phyloP scores from a whole-genome alignment of 1,140 invertebrate genomes.

The Ephestia elutella region DNA sequence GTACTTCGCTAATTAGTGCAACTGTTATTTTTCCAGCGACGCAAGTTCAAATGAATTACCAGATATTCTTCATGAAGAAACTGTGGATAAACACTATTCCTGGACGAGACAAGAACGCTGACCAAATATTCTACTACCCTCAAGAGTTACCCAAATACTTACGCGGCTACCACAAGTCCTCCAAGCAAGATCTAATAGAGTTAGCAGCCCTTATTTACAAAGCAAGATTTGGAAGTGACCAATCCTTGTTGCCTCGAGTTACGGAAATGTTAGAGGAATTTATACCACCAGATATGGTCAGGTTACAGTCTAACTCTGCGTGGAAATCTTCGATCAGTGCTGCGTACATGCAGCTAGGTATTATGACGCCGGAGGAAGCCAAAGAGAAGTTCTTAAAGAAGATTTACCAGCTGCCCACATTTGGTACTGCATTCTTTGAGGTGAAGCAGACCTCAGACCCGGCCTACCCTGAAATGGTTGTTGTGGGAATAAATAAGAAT shows the following conservation, averaged over 20 bases:
- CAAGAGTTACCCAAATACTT: conserved; percentile 96
- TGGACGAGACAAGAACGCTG: conserved; percentile 90
- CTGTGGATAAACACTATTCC: conserved; percentile 94
- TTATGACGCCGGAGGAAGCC: conserved; percentile 79
- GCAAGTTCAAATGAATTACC: conserved; percentile 87
- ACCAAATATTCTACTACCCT: conserved; percentile 95
- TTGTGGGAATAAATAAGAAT: conserved; percentile 93
- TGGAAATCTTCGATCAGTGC: conserved; percentile 87
- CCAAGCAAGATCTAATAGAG: conserved; percentile 85
- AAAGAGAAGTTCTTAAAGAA: conserved; percentile 90
- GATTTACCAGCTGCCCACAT: conserved; percentile 89
- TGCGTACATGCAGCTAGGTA: conserved; percentile 78
- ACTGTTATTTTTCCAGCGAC: conserved; percentile 29
- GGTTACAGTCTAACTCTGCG: conserved; percentile 81
- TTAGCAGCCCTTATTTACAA: conserved; percentile 88
- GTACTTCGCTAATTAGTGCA: neutral
- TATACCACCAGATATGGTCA: conserved; percentile 86
- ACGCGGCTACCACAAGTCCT: conserved; percentile 89
- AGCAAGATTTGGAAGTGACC: conserved; percentile 83
- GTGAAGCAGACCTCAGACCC: conserved; percentile 92
- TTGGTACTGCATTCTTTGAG: conserved; percentile 97
- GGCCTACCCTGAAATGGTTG: conserved; percentile 87
- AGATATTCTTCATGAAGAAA: conserved; percentile 98
- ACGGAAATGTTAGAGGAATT: conserved; percentile 82
- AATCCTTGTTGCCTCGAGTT: conserved; percentile 77